Evolutionary conservation across 35 echinoderm and acorn worm species (phyloP), one percentile per base, ranked within the genome.

Genomic region (Strongylocentrotus purpuratus): DNA sequence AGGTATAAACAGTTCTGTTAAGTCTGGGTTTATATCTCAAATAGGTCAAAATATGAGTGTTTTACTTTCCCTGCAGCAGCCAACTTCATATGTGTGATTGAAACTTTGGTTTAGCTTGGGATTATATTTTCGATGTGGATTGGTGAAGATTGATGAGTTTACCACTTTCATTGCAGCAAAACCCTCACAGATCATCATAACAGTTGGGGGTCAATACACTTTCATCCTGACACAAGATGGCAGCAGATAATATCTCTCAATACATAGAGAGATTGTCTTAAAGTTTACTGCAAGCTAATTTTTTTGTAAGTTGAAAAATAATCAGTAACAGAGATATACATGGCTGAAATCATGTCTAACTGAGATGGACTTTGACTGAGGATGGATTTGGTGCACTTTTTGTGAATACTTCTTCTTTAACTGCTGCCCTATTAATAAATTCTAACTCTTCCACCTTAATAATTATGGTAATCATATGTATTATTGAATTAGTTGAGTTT

Each of bases 201-300:
- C 65, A 78, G 65, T 33, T 89, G 87, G 87, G 32, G 87, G 87
- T 89, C 87, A 18, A 7, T 89, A 46, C 87, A 89, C 87, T 89
- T 89, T 89, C 9, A 89, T 89, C 45, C 17, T 8, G 45, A 45
- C 31, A 13, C 87, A 89, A 45, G 87, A 89, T 33, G 87, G 87
- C 87, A 89, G 87, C 87, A 89, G 87, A 89, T n/a, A 78, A n/a
- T 18, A 78, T 78, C 65, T 78, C 65, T 78, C 22, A 22, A 0
- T 28, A 25, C 61, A 25, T 28, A 7, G 5, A 70, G 22, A 70
- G 35, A 41, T 0, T 41, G 35, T 41, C 35, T 41, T 41, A 1
- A 41, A 41, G 35, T 41, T 41, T 41, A 41, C 3, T 41, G 35
- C 35, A 41, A 41, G 35, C n/a, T n/a, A n/a, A 41, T 41, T 41